These are phyloP conservation scores for Temnothorax ravouxi DNA, from an alignment of 2,888 invertebrate genomes.

Conservation along the genomic window DNA sequence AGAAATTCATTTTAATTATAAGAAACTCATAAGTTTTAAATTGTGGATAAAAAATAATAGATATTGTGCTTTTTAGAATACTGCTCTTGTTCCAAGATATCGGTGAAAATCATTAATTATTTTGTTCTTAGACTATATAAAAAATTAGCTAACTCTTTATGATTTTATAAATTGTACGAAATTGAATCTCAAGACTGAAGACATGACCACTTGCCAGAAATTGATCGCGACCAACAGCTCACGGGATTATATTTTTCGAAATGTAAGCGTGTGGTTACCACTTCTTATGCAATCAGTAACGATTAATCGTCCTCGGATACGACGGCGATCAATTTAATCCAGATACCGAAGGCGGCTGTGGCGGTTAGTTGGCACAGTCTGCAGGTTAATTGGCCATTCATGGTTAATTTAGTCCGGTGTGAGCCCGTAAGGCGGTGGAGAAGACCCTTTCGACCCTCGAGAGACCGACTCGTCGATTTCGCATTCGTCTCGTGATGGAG, in stretches of 20 bases:
- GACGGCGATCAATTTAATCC: slow-evolving; percentile 72
- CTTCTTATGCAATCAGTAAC: slow-evolving; percentile 60
- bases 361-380: slow-evolving; percentile 78
- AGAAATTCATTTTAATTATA: background rate
- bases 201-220: slow-evolving; percentile 29
- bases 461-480: slow-evolving; percentile 79
- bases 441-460: slow-evolving; percentile 75
- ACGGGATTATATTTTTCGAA: slow-evolving; percentile 22
- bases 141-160: background rate
- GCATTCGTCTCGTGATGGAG: slow-evolving; percentile 79
- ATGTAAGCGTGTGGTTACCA: slow-evolving; percentile 14
- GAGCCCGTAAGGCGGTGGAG: slow-evolving; percentile 81
- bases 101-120: background rate
- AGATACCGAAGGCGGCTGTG: slow-evolving; percentile 67
- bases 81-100: background rate
- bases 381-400: slow-evolving; percentile 86
- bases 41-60: background rate
- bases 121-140: background rate
- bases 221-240: background rate
- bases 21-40: background rate
- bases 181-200: slow-evolving; percentile 4
- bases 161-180: background rate
- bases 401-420: slow-evolving; percentile 85
- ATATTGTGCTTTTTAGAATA: background rate
- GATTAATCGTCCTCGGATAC: slow-evolving; percentile 67